phyloP scores from a whole-genome alignment of 1,140 invertebrate species.

The Whitmania pigra region DNA sequence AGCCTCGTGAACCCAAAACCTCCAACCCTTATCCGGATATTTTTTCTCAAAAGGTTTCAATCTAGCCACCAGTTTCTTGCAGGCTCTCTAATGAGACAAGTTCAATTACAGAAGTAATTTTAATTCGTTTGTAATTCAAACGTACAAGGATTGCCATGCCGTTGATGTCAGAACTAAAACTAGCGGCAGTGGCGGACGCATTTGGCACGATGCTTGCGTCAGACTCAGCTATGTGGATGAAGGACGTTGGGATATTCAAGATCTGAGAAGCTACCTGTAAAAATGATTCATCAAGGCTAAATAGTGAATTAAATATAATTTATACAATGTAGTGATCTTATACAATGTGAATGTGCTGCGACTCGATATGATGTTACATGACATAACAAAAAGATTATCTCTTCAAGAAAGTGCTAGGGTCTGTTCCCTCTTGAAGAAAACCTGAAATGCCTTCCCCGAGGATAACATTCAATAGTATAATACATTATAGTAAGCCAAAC shows the following conservation, averaged over 20 bases:
- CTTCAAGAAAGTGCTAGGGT: too few relatives aligned
- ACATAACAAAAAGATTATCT: too few relatives aligned
- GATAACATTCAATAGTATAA: too few relatives aligned
- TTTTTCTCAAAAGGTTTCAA: constrained; percentile 61
- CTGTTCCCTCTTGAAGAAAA: too few relatives aligned
- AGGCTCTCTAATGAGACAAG: constrained; percentile 57
- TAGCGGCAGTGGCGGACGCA: constrained; percentile 79
- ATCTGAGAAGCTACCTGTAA: constrained; percentile 45
- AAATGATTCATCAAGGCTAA: too few relatives aligned
- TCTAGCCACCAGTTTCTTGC: constrained; percentile 60
- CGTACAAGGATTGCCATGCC: constrained; percentile 77
- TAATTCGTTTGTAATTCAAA: constrained; percentile 18
- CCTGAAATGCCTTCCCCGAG: too few relatives aligned
- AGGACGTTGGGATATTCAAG: constrained; percentile 57
- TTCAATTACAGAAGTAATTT: background rate
- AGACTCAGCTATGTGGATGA: constrained; percentile 77
- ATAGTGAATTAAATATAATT: too few relatives aligned
- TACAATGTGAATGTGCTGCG: too few relatives aligned
- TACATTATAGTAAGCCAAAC: too few relatives aligned
- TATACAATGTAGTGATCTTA: too few relatives aligned
- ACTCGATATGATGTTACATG: too few relatives aligned
- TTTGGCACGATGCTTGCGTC: constrained; percentile 87
- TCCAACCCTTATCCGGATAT: constrained; percentile 69
- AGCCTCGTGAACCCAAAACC: constrained; percentile 66
- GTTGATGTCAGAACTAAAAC: constrained; percentile 78